phyloP scores from a whole-genome alignment of 1,140 invertebrate genomes.

The Eciton burchellii region DNA sequence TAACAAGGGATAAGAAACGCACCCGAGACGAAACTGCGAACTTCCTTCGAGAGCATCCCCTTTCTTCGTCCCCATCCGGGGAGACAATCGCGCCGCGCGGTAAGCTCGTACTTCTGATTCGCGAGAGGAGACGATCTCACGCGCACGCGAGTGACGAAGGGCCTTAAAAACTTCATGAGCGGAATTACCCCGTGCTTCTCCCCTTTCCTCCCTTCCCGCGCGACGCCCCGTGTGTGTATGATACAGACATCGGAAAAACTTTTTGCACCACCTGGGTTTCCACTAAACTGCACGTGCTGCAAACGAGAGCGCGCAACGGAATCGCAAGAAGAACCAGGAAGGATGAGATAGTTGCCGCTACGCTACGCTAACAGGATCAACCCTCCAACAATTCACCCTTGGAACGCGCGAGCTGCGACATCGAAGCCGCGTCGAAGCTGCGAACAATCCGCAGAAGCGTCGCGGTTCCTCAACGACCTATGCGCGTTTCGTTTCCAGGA shows the following conservation, averaged over 20 bases:
- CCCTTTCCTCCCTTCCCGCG: neutral
- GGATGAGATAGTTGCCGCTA: neutral
- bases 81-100: too few relatives aligned
- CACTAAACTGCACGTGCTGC: constrained; percentile 15
- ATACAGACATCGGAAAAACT: constrained; percentile 11
- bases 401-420: neutral
- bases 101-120: constrained; percentile 25
- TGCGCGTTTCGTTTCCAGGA: too few relatives aligned
- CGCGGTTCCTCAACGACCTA: neutral
- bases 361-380: neutral
- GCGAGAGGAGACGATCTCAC: constrained; percentile 24
- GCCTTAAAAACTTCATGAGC: constrained; percentile 35
- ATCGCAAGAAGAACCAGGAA: constrained; percentile 25
- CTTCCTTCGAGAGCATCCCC: neutral
- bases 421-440: neutral
- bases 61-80: neutral
- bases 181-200: constrained; percentile 10
- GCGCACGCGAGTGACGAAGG: constrained; percentile 3
- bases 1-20: constrained; percentile 36
- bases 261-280: constrained; percentile 21
- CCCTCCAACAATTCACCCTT: neutral
- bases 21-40: neutral
- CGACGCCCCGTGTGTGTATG: neutral
- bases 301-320: neutral
- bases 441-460: neutral